Evolutionary conservation across 2,797 vertebrate genomes (phyloP), one percentile per base, ranked within the genome.

Genomic region (Poeciliopsis gracilis): DNA sequence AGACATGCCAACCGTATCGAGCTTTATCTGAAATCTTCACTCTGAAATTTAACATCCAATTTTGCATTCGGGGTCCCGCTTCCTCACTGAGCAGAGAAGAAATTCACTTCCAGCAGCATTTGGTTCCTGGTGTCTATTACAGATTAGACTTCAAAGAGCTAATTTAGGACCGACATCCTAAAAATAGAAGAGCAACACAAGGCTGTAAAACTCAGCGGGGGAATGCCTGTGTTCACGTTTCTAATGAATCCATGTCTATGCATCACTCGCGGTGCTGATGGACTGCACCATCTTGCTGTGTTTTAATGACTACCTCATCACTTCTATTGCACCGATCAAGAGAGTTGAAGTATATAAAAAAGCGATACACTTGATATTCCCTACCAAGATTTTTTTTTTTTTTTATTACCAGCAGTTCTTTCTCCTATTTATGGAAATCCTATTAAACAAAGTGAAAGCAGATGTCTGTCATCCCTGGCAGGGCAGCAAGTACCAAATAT

Each of bases 241-340:
- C 72, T 90, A 86, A 92, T 93, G 87, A 89, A 87, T 90, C 90
- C 61, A 90, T 91, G 89, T 92, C 82, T 82, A 86, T 91, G 86
- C 86, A 86, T 57, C 9, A 51, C 72, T 59, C 61, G 77, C 73
- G 63, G 82, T 23, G 1, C 75, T 80, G 88, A 84, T 85, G 80
- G 76, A 84, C 84, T 87, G 81, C 81, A 79, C 78, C 75, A 47
- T 85, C 76, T 79, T 53, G 81, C 84, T 72, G 36, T 84, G 83
- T 69, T 81, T 77, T 82, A 84, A 84, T 73, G 79, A 83, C 81
- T 82, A 77, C 76, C 76, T 85, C 82, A 75, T 82, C 74, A 47
- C 67, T 78, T 82, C 73, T 69, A 57, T 41, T 49, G 25, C n/a
- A 36, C 45, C 86, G 51, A 81, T 85, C 43, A 53, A 36, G 75